These are phyloP conservation scores for Oxytorus armatus DNA, from an alignment of 2,888 invertebrate genomes.

Conservation along the genomic window DNA sequence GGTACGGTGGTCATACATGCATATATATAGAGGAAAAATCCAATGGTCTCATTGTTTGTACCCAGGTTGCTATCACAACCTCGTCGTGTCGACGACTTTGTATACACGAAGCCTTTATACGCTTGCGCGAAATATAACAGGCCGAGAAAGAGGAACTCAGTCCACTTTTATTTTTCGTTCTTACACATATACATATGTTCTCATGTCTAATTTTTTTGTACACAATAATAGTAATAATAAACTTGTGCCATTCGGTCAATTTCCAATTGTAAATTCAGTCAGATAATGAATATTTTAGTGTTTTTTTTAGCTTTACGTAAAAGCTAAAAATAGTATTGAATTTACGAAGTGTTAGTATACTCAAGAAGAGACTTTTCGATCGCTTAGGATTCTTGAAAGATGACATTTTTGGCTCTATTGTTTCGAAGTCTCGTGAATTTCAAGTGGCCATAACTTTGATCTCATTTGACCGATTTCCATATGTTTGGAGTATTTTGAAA, in stretches of 20 bases:
- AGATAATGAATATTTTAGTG: background rate
- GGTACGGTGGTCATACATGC: constrained; percentile 5
- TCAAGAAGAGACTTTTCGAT: too few species aligned
- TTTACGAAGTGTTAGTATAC: too few species aligned
- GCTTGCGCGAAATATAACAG: constrained; percentile 33
- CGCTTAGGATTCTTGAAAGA: too few species aligned
- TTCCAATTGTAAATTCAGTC: too few species aligned
- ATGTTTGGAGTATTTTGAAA: too few species aligned
- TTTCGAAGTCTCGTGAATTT: too few species aligned
- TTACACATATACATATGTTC: constrained; percentile 6
- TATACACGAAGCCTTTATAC: background rate
- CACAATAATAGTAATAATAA: background rate
- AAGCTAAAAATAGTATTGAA: too few species aligned
- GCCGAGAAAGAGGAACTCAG: constrained; percentile 40
- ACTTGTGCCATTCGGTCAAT: background rate
- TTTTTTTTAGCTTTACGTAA: background rate
- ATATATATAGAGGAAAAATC: constrained; percentile 20
- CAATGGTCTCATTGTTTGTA: constrained; percentile 62
- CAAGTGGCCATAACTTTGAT: too few species aligned
- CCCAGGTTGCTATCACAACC: constrained; percentile 74
- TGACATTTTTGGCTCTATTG: too few species aligned
- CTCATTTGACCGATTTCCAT: too few species aligned
- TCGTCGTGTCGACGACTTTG: constrained; percentile 39
- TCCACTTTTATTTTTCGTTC: constrained; percentile 48
- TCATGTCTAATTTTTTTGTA: background rate